Conservation (phyloP, 2,888 invertebrate genomes). For the Agelastica alni region DNA sequence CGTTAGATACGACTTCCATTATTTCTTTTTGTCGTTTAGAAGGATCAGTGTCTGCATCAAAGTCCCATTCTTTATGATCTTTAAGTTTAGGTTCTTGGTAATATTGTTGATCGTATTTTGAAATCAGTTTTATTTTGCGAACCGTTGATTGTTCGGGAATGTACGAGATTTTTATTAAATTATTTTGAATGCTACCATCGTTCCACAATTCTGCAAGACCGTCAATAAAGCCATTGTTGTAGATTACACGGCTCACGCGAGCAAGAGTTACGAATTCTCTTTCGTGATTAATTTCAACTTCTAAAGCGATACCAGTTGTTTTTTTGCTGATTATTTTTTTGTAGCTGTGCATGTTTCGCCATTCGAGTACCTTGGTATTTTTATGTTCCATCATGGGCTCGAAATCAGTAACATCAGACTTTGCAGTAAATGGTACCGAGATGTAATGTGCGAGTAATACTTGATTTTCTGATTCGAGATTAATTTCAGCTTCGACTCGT, state of each 20-base stretch:
- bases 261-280: slow-evolving; percentile 56
- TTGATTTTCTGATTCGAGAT: slow-evolving; percentile 60
- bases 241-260: slow-evolving; percentile 46
- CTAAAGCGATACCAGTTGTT: slow-evolving; percentile 61
- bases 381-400: slow-evolving; percentile 60
- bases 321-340: slow-evolving; percentile 57
- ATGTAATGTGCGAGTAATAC: slow-evolving; percentile 64
- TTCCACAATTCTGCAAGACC: slow-evolving; percentile 44
- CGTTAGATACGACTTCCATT: slow-evolving; percentile 60
- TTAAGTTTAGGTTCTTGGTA: slow-evolving; percentile 22
- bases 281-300: slow-evolving; percentile 61
- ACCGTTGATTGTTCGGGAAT: slow-evolving; percentile 39
- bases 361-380: slow-evolving; percentile 49
- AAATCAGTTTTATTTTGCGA: slow-evolving; percentile 34
- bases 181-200: slow-evolving; percentile 58
- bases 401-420: slow-evolving; percentile 61
- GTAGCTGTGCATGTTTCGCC: slow-evolving; percentile 42
- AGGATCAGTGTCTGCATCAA: slow-evolving; percentile 54
- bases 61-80: slow-evolving; percentile 19
- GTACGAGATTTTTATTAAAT: slow-evolving; percentile 58
- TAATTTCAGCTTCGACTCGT: slow-evolving; percentile 58
- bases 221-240: slow-evolving; percentile 43
- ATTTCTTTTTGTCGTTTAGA: slow-evolving; percentile 58
- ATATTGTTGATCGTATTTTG: slow-evolving; percentile 37
- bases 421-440: slow-evolving; percentile 67